These are phyloP conservation scores for Sebastes hubbsi DNA, from an alignment of 2,797 vertebrate genomes.

Conservation along the genomic window DNA sequence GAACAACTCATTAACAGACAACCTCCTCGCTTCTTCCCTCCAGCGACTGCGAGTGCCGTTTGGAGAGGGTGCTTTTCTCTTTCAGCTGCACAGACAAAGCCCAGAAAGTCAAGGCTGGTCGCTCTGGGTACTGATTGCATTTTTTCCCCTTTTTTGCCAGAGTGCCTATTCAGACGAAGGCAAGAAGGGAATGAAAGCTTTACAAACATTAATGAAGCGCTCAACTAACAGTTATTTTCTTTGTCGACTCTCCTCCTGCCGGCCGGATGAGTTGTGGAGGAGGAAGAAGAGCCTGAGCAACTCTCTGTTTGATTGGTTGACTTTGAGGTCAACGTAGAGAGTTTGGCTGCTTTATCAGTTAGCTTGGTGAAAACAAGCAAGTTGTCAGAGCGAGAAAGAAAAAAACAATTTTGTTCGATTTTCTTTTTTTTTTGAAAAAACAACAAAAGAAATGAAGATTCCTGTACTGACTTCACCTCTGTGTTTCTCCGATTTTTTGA, in stretches of 20 bases:
- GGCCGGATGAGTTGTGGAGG: constrained; percentile 89
- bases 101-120: constrained; percentile 77
- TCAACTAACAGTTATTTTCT: constrained; percentile 61
- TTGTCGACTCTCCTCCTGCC: constrained; percentile 56
- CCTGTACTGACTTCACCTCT: not conserved
- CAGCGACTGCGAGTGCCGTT: constrained; percentile 65
- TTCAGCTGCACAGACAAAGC: constrained; percentile 66
- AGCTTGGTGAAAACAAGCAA: constrained; percentile 55
- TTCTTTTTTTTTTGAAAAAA: not conserved
- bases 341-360: constrained; percentile 50
- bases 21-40: constrained; percentile 61
- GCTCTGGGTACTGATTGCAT: constrained; percentile 73
- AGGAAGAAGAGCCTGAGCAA: constrained; percentile 86
- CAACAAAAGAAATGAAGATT: constrained; percentile 3
- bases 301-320: constrained; percentile 67
- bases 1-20: constrained; percentile 78
- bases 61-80: constrained; percentile 75
- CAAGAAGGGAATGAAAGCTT: constrained; percentile 72
- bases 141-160: constrained; percentile 62
- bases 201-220: constrained; percentile 74
- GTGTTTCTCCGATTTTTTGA: not conserved
- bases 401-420: not conserved
- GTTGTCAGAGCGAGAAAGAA: constrained; percentile 15
- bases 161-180: constrained; percentile 74
- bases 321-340: constrained; percentile 61